A percentile compares a stretch with the other conserved stretches of the same genome.
These are phyloP conservation scores for Vultur gryphus DNA, from an alignment of 2,797 vertebrate genomes.

Conservation along the genomic window DNA sequence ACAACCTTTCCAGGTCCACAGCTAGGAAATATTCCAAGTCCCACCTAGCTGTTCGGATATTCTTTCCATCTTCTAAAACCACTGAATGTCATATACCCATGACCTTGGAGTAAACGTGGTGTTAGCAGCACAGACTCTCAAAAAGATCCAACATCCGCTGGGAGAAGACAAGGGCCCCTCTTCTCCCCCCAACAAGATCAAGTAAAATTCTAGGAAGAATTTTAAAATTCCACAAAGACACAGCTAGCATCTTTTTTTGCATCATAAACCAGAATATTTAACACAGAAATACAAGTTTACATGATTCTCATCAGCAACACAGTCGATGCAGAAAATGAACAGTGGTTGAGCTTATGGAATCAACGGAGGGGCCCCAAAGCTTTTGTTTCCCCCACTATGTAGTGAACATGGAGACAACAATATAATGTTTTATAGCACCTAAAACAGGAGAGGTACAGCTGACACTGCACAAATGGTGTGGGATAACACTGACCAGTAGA, in stretches of 20 bases:
- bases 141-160: not conserved
- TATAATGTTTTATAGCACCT: not conserved
- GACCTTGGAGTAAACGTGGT: not conserved
- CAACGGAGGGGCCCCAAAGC: not conserved
- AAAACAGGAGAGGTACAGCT: not conserved
- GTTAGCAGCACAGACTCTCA: not conserved
- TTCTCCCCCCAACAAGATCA: not conserved
- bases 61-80: not conserved
- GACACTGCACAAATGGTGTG: fast-evolving
- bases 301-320: not conserved
- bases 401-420: not conserved
- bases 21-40: not conserved
- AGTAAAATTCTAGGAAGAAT: not conserved
- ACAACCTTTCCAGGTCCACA: not conserved
- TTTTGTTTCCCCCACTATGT: not conserved
- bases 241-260: not conserved
- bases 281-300: not conserved
- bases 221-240: not conserved
- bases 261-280: not conserved
- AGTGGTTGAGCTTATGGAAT: not conserved
- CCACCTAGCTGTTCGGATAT: not conserved
- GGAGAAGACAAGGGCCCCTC: not conserved
- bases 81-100: not conserved
- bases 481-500: not conserved
- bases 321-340: not conserved